Base-by-base conservation (phyloP, 2,888 invertebrate species). In the Crossocerus cetratus region DNA sequence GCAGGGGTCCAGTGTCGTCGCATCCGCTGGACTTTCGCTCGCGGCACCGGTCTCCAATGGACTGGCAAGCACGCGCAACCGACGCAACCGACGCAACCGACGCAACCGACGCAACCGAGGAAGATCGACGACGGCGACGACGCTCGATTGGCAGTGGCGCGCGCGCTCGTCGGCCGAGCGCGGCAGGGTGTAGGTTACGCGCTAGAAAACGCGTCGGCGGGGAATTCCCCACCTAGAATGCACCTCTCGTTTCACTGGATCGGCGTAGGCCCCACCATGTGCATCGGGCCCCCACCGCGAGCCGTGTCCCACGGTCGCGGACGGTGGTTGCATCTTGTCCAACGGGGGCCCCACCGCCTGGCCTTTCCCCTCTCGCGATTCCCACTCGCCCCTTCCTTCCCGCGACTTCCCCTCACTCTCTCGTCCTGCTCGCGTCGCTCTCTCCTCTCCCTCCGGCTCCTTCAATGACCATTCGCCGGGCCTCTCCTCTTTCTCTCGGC, bases 21-120 rank as follows among this genome's bases (percentile, higher is more conserved):
- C 80, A 84, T 83, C 83, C 85, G 84, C 83, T 79, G 83, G 76
- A 83, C 82, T 84, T 84, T 84, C 84, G 78, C 85, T 82, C 65
- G 74, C 62, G 69, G 72, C 66, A 64, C 56, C 70, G 53, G 53
- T 69, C 63, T 55, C 72, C 72, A 76, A 62, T 76, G 81, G 77
- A 74, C 63, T 78, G 49, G 49, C 8, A 49, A 49, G n/a, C n/a
- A 4, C 32, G 32, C 32, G 32, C 32, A 32, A 5, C 32, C 32
- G 32, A 32, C n/a, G n/a, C n/a, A n/a, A n/a, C n/a, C n/a, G n/a
- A n/a, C n/a, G n/a, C n/a, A n/a, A n/a, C n/a, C n/a, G n/a, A n/a
- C n/a, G n/a, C n/a, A n/a, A n/a, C n/a, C n/a, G 43, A 43, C 43
- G 43, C 4, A 8, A 43, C 43, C 43, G 43, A 43, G n/a, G 43